phyloP scores from a whole-genome alignment of 2,888 invertebrate species.

The Ernsta delagoae region DNA sequence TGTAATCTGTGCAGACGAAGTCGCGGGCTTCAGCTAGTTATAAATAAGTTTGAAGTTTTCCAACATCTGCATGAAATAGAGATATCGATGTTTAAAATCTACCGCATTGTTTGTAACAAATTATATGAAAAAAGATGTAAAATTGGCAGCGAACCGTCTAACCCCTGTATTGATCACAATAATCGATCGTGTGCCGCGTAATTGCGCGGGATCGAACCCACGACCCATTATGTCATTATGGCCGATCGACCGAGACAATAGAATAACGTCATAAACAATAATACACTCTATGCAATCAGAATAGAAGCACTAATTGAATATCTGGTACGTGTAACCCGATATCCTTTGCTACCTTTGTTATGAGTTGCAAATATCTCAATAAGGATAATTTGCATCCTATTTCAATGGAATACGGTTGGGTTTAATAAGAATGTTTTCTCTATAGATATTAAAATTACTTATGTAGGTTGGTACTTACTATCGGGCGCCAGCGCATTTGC shows the following conservation, averaged over 20 bases:
- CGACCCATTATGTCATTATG: constrained; percentile 84
- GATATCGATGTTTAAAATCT: constrained; percentile 64
- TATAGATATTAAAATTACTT: background rate
- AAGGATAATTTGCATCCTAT: constrained; percentile 12
- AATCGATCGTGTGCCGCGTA: constrained; percentile 85
- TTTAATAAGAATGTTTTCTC: background rate
- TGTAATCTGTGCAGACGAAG: too few relatives aligned
- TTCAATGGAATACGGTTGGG: constrained; percentile 9
- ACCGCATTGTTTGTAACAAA: constrained; percentile 73
- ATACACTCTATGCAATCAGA: background rate
- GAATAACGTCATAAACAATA: constrained; percentile 45
- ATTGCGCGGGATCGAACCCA: constrained; percentile 80
- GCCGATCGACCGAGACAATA: constrained; percentile 78
- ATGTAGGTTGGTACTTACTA: too few relatives aligned
- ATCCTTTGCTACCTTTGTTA: constrained; percentile 15
- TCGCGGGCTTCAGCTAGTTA: too few relatives aligned
- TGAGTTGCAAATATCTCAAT: constrained; percentile 17
- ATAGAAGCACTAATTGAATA: constrained; percentile 36
- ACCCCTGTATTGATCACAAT: constrained; percentile 84
- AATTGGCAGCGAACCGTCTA: constrained; percentile 83
- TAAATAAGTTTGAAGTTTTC: background rate
- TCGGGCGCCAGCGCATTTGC: background rate
- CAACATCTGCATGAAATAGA: constrained; percentile 44
- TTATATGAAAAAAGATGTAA: constrained; percentile 74
- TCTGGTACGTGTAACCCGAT: constrained; percentile 44